A percentile compares a stretch with the other conserved stretches of the same genome.
Evolutionary conservation across 2,888 invertebrate species (phyloP).

Genomic region (Rhogogaster chlorosoma): DNA sequence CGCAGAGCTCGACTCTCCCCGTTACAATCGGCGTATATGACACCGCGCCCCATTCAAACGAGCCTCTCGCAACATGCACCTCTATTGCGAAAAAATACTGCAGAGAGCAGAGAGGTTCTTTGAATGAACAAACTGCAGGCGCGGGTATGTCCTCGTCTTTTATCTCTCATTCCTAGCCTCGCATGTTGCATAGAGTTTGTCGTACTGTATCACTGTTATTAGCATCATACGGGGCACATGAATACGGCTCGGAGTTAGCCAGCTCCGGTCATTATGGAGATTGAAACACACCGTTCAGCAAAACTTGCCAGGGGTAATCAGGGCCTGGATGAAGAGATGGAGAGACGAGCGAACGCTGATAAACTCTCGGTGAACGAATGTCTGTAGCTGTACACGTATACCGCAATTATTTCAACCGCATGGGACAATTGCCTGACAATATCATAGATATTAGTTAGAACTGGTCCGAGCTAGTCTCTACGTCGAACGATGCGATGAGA

Average conservation of each 20-base stretch:
- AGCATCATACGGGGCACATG: neutral
- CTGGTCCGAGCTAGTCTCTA: no score
- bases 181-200: neutral
- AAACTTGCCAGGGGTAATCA: conserved; percentile 7
- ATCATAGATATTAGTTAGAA: no score
- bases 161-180: neutral
- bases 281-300: conserved; percentile 65
- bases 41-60: conserved; percentile 1
- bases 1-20: neutral
- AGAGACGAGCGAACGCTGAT: neutral
- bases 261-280: conserved; percentile 73
- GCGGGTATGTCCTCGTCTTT: neutral
- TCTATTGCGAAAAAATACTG: no score
- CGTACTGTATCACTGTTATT: conserved; percentile 46
- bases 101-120: neutral
- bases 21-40: neutral
- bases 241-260: conserved; percentile 10
- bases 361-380: neutral
- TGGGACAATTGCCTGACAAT: neutral
- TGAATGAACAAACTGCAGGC: neutral
- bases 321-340: neutral
- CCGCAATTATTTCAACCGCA: neutral
- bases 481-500: no score
- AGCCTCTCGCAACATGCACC: no score
- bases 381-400: neutral